Evolutionary conservation across 2,113 vertebrate genomes (phyloP), one percentile per base, ranked within the genome.

Genomic region (Dascyllus trimaculatus): DNA sequence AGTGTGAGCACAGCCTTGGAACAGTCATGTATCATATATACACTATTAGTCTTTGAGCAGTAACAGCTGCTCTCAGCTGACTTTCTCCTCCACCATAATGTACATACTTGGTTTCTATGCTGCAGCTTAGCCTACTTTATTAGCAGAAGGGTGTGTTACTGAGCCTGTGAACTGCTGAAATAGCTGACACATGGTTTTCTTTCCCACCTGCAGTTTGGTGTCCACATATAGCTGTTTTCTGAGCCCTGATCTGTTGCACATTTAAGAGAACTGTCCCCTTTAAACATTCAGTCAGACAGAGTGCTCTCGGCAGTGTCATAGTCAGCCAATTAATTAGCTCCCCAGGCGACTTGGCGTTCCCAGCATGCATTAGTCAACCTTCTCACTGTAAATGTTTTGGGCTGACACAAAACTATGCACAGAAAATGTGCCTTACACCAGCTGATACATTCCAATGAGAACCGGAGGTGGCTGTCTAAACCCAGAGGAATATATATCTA

Each of bases 301-400:
- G 64, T 9, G 73, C 76, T 91, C 82, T 85, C 62, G 52, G 80
- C 72, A 78, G 85, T 79, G 81, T 88, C 88, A 59, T 78, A 85
- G 82, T 84, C 81, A 61, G 86, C 81, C 85, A 88, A 81, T 88
- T 92, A 92, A 89, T 90, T 89, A 75, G 84, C 87, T 89, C 82
- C 73, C 90, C 78, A 52, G 87, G 87, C 73, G 25, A 46, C 74
- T 75, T 71, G 71, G 78, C 88, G 80, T 89, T 91, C 87, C 85
- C 91, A 91, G 88, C 88, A 81, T 87, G 91, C 85, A 89, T 85
- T 85, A 78, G 78, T 85, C 80, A 85, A 59, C 69, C 70, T 76
- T 84, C 71, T 89, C 38, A 21, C 75, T 68, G 84, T 84, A 77
- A 88, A 84, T 81, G 85, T 80, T 85, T 88, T 70, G 77, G 67